Percentiles rank a stretch among this genome's conserved stretches.
Evolutionary conservation across 2,113 vertebrate genomes (phyloP).

Genomic region (Engraulis encrasicolus): DNA sequence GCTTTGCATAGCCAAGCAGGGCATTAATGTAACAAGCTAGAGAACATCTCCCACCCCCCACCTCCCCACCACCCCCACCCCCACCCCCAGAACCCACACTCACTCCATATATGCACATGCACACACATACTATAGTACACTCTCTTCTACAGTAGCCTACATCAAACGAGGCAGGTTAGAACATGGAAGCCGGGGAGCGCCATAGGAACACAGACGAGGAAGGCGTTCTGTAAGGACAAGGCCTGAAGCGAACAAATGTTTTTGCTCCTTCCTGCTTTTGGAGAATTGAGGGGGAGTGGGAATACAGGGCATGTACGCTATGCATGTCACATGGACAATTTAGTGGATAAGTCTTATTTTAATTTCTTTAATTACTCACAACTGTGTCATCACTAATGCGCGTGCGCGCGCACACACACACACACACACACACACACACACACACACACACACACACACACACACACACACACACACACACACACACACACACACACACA

Average conservation of each 20-base stretch:
- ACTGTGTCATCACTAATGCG: neutral
- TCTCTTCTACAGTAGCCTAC: neutral
- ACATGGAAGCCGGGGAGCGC: conserved; percentile 29
- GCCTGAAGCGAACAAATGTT: conserved; percentile 39
- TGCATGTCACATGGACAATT: conserved; percentile 20
- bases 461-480: neutral
- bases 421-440: neutral
- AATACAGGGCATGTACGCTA: neutral
- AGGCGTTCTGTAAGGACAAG: conserved; percentile 41
- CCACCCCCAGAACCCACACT: neutral
- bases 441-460: neutral
- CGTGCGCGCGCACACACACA: neutral
- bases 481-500: neutral
- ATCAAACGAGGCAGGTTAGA: conserved; percentile 28
- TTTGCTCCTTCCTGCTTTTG: conserved; percentile 37
- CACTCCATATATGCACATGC: neutral
- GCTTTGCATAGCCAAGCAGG: conserved; percentile 42
- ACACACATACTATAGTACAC: neutral
- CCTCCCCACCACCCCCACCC: too few species aligned
- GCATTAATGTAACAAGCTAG: conserved; percentile 34
- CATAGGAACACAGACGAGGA: conserved; percentile 27
- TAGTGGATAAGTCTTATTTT: too few species aligned
- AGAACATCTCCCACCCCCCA: conserved; percentile 18
- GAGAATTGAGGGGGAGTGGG: conserved; percentile 6
- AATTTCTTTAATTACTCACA: conserved; percentile 10